Percentiles rank a stretch among this genome's conserved stretches.
These are phyloP conservation scores for Sparidentex hasta DNA, from an alignment of 2,797 vertebrate genomes.

Conservation along the genomic window DNA sequence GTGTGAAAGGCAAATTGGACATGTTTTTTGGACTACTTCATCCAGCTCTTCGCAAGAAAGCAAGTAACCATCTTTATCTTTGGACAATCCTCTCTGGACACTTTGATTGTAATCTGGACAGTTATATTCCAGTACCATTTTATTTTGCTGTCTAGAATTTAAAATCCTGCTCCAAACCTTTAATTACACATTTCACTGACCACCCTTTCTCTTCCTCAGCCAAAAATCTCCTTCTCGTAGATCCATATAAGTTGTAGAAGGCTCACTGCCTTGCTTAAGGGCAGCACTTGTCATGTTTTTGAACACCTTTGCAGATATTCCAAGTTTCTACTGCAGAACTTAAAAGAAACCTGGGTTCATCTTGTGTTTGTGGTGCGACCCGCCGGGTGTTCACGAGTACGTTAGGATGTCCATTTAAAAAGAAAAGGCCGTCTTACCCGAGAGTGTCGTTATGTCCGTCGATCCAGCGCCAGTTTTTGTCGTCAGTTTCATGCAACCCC, in stretches of 20 bases:
- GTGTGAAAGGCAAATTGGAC: not conserved
- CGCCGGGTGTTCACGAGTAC: not conserved
- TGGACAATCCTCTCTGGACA: no score
- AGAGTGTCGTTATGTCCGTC: constrained; percentile 42
- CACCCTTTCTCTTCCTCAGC: not conserved
- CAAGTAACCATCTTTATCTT: no score
- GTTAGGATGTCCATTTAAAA: not conserved
- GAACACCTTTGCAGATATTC: not conserved
- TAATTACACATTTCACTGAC: no score
- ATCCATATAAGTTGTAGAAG: not conserved
- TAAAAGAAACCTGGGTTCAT: not conserved
- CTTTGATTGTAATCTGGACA: no score
- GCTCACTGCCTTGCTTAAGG: not conserved
- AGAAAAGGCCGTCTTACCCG: constrained; percentile 28
- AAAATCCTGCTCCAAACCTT: no score
- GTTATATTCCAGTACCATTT: no score
- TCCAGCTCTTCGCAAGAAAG: no score
- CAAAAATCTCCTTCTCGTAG: not conserved
- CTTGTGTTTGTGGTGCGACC: no score
- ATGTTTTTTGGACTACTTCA: no score
- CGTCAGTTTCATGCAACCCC: not conserved
- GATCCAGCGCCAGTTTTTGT: constrained; percentile 48
- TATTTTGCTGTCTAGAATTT: no score
- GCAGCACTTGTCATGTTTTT: not conserved
- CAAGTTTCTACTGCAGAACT: not conserved